Percentiles rank a stretch among this genome's conserved stretches.
These are phyloP conservation scores for Porites australiensis DNA, from an alignment of 64 coral and sea anemone genomes.

Conservation along the genomic window DNA sequence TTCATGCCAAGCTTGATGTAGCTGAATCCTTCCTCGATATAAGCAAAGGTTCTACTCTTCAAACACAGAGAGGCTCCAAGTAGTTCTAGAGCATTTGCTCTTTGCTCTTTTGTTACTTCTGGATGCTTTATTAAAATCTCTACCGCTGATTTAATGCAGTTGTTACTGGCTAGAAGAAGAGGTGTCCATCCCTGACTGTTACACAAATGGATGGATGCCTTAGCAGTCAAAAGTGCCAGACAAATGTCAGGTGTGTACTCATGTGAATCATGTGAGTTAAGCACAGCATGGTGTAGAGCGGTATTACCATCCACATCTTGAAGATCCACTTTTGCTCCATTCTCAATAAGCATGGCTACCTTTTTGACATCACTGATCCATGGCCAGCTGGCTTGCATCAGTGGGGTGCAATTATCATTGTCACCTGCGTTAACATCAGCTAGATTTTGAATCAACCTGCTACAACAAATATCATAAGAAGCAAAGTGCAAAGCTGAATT, in stretches of 20 bases:
- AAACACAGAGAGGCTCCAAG: slow-evolving; percentile 49
- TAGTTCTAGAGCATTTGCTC: slow-evolving; percentile 32
- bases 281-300: background rate
- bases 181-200: slow-evolving; percentile 49
- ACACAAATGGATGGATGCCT: background rate
- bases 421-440: background rate
- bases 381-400: background rate
- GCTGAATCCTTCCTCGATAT: background rate
- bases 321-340: background rate
- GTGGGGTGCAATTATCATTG: background rate
- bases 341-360: background rate
- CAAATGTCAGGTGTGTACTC: too few relatives aligned
- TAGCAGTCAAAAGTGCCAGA: background rate
- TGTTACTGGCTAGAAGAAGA: slow-evolving; percentile 31
- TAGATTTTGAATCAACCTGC: too few relatives aligned
- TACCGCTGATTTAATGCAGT: slow-evolving; percentile 36
- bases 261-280: too few relatives aligned
- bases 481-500: too few relatives aligned
- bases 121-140: slow-evolving; percentile 42
- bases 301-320: background rate
- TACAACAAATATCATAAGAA: too few relatives aligned
- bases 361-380: too few relatives aligned
- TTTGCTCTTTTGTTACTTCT: slow-evolving; percentile 15
- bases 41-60: background rate
- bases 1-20: slow-evolving; percentile 36